phyloP scores from a whole-genome alignment of 2,113 vertebrate genomes.

The Delphinapterus leucas region DNA sequence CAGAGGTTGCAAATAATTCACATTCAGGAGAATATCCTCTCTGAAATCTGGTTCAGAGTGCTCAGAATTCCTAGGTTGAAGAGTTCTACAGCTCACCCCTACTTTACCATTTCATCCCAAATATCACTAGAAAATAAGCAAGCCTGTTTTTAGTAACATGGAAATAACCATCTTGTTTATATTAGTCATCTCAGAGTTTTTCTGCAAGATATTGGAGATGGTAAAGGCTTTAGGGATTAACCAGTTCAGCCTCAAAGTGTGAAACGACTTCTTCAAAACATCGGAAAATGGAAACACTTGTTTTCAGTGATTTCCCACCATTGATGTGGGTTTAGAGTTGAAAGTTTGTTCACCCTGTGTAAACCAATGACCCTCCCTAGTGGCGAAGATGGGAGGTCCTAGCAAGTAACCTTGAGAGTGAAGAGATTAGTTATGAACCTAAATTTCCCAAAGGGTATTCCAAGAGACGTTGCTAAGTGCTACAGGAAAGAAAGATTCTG shows the following conservation, averaged over 20 bases:
- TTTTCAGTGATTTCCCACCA: neutral
- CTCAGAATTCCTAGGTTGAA: neutral
- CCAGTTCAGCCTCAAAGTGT: neutral
- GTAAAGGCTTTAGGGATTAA: neutral
- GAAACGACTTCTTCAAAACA: neutral
- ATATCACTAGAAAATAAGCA: neutral
- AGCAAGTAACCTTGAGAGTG: neutral
- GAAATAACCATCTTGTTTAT: neutral
- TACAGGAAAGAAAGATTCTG: neutral
- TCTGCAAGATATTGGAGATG: neutral
- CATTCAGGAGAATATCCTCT: neutral
- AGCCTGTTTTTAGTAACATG: neutral
- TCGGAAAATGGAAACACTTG: neutral
- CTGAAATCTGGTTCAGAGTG: neutral
- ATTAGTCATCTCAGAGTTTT: neutral
- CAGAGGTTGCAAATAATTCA: neutral
- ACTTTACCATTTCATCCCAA: neutral
- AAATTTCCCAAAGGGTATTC: neutral
- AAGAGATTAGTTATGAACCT: neutral
- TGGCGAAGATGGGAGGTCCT: neutral
- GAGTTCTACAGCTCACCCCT: neutral
- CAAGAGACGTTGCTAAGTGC: neutral
- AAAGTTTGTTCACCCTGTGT: neutral
- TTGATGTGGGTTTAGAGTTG: neutral
- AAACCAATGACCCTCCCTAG: neutral